phyloP scores from a whole-genome alignment of 37 sponge, comb jelly and placozoan genomes.

The Petrosia ficiformis region DNA sequence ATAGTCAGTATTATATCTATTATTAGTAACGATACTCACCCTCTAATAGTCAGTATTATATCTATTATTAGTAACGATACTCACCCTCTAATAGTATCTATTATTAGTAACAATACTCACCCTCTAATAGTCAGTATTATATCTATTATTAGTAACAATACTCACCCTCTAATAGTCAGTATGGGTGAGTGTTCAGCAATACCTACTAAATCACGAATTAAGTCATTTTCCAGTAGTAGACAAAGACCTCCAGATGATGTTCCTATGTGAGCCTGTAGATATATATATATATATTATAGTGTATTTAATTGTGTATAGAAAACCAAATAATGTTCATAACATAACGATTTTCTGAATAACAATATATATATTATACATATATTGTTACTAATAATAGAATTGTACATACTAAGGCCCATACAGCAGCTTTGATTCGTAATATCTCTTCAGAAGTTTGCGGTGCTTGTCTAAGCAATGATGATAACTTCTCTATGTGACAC shows the following conservation, averaged over 20 bases:
- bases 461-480: constrained; percentile 16
- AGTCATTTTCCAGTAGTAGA: constrained; percentile 40
- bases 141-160: neutral
- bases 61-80: no score
- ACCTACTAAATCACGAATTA: constrained; percentile 36
- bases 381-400: no score
- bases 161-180: constrained; percentile 74
- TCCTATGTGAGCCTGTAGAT: constrained; percentile 74
- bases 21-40: no score
- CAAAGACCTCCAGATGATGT: constrained; percentile 57
- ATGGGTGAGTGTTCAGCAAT: constrained; percentile 60
- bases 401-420: constrained; percentile 82
- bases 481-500: constrained; percentile 49
- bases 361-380: no score
- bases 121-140: no score
- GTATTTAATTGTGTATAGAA: neutral
- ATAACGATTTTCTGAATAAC: no score
- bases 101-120: no score
- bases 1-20: no score
- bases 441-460: constrained; percentile 27
- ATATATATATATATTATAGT: neutral
- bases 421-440: constrained; percentile 62
- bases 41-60: no score
- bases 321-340: no score
- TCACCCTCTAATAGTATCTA: no score